Percentiles rank a stretch among this genome's conserved stretches.
Evolutionary conservation across 2,888 invertebrate genomes (phyloP).

Genomic region (Sceliomorpha sp.): DNA sequence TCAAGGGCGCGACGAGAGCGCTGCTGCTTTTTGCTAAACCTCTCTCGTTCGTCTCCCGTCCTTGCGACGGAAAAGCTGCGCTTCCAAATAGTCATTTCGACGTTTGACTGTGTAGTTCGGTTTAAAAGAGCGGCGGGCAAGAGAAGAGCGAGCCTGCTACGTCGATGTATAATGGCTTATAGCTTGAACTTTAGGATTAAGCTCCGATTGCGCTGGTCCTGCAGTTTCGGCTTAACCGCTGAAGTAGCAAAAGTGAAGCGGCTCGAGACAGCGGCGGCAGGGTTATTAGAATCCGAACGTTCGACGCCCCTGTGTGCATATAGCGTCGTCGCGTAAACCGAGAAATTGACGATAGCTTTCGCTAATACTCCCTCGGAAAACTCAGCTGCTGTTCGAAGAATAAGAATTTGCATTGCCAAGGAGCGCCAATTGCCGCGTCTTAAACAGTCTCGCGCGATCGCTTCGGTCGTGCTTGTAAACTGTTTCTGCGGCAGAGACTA

Average conservation of each 20-base stretch:
- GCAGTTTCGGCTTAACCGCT: background rate
- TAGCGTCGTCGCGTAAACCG: too few relatives aligned
- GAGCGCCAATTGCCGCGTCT: too few relatives aligned
- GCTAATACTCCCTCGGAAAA: too few relatives aligned
- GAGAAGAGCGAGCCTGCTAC: constrained; percentile 16
- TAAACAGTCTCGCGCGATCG: too few relatives aligned
- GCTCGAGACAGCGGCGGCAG: too few relatives aligned
- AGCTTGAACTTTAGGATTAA: constrained; percentile 30
- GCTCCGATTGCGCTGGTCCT: constrained; percentile 9
- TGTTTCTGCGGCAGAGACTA: too few relatives aligned
- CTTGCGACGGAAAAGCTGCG: constrained; percentile 13
- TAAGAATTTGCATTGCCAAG: too few relatives aligned
- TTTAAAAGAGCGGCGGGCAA: constrained; percentile 22
- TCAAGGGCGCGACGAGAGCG: constrained; percentile 5
- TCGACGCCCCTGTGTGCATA: too few relatives aligned
- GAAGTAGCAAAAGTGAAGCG: constrained; percentile 7
- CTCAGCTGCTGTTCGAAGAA: too few relatives aligned
- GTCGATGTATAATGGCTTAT: constrained; percentile 31
- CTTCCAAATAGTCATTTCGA: constrained; percentile 35
- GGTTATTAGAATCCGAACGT: too few relatives aligned
- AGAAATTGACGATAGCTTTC: too few relatives aligned
- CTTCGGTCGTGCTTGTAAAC: too few relatives aligned
- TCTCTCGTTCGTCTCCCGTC: constrained; percentile 23
- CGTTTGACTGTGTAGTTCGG: constrained; percentile 33
- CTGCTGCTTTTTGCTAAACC: constrained; percentile 22